These are phyloP conservation scores for Neostethus bicornis DNA, from an alignment of 2,797 vertebrate species.

Conservation along the genomic window DNA sequence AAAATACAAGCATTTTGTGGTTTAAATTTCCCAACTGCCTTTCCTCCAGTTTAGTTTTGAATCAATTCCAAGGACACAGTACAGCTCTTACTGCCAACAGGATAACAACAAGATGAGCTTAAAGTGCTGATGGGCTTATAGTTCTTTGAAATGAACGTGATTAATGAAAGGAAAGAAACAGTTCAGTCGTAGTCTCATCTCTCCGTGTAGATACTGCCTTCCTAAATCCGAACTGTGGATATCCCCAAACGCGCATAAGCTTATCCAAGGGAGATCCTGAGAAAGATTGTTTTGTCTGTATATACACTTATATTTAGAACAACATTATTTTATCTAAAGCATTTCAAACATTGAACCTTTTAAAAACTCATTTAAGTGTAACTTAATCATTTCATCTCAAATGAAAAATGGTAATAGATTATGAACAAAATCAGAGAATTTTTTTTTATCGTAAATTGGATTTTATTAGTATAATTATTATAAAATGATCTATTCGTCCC, in stretches of 20 bases:
- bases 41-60: conserved; percentile 37
- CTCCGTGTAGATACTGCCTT: conserved; percentile 2
- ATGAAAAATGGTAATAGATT: not conserved
- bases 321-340: conserved; percentile 12
- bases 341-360: conserved; percentile 14
- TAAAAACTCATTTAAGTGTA: not conserved
- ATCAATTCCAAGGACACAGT: conserved; percentile 37
- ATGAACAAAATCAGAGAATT: not conserved
- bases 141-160: conserved; percentile 31
- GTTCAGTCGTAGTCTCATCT: conserved; percentile 39
- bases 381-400: not conserved
- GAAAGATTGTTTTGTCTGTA: conserved; percentile 32
- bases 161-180: conserved; percentile 38
- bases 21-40: conserved; percentile 11
- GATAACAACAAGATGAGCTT: conserved; percentile 31
- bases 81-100: conserved; percentile 38
- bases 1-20: conserved; percentile 14
- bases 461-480: not conserved
- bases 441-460: not conserved
- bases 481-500: not conserved
- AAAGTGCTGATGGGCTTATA: conserved; percentile 20
- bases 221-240: conserved; percentile 6
- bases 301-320: conserved; percentile 18
- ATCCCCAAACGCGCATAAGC: conserved; percentile 7
- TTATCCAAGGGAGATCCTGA: conserved; percentile 28